Conservation (phyloP, 2,797 vertebrate species). For the Leptatherina wallacei region DNA sequence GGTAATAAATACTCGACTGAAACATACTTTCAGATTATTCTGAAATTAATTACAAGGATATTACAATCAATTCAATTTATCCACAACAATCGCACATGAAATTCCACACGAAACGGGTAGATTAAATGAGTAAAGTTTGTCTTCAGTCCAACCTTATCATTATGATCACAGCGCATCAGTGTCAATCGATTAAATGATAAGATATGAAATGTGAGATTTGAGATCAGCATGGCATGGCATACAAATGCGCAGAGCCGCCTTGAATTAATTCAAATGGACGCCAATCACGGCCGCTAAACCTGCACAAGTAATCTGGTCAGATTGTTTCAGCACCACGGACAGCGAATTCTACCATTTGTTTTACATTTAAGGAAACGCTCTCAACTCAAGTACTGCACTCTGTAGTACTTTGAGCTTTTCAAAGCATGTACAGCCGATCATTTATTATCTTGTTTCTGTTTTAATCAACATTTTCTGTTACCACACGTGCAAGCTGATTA, state of each 20-base stretch:
- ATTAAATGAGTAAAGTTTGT: not conserved
- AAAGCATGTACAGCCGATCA: not conserved
- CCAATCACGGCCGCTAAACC: slow-evolving; percentile 11
- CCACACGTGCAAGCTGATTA: slow-evolving; percentile 9
- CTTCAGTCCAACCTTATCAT: not conserved
- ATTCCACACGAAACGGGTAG: not conserved
- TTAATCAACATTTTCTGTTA: not conserved
- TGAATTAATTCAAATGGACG: slow-evolving; percentile 27
- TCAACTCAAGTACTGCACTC: slow-evolving; percentile 10
- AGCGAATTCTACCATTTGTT: slow-evolving; percentile 34
- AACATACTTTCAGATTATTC: not conserved
- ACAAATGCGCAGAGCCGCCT: slow-evolving; percentile 35
- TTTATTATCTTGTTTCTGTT: not conserved
- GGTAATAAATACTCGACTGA: not conserved
- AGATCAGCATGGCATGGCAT: slow-evolving; percentile 33
- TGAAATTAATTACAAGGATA: not conserved
- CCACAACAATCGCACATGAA: not conserved
- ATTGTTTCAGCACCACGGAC: slow-evolving; percentile 72
- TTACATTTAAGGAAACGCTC: not conserved
- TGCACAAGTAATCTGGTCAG: not conserved
- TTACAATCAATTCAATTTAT: not conserved
- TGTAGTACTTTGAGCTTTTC: slow-evolving; percentile 1
- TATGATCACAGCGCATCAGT: slow-evolving; percentile 1
- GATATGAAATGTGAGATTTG: not conserved
- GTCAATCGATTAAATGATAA: not conserved